A percentile compares a stretch with the other conserved stretches of the same genome.
These are phyloP conservation scores for Drosophila ananassae DNA, from an alignment of 1,140 invertebrate species.

Conservation along the genomic window DNA sequence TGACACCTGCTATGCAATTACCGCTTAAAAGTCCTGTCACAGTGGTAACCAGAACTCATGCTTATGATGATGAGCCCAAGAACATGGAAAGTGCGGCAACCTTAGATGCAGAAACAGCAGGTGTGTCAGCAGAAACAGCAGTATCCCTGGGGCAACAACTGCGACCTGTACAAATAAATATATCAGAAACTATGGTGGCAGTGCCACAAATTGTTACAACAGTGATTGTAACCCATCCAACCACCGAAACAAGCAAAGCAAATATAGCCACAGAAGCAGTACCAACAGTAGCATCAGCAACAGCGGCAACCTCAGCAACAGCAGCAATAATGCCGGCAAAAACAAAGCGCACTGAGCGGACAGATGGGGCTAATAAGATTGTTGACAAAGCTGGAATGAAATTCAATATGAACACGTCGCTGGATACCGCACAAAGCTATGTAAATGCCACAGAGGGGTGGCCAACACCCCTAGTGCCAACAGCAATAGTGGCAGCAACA, in stretches of 20 bases:
- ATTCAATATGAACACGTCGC: constrained; percentile 34
- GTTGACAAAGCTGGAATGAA: constrained; percentile 28
- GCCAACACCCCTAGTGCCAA: constrained; percentile 13
- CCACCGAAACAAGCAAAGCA: constrained; percentile 12
- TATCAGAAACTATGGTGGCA: constrained; percentile 8
- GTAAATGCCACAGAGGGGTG: constrained; percentile 28
- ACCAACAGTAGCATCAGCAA: background rate
- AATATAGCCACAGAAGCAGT: constrained; percentile 20
- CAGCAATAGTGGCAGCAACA: background rate
- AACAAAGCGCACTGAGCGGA: constrained; percentile 45
- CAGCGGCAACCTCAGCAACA: constrained; percentile 4
- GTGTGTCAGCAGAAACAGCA: constrained; percentile 6
- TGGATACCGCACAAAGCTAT: constrained; percentile 33
- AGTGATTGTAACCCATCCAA: constrained; percentile 22
- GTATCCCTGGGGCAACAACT: constrained; percentile 13
- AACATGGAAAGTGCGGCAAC: constrained; percentile 2
- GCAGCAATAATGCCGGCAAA: constrained; percentile 47
- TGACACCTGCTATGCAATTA: constrained; percentile 44
- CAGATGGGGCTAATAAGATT: constrained; percentile 34
- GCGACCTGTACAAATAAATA: constrained; percentile 14
- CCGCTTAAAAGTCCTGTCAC: constrained; percentile 11
- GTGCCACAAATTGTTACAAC: constrained; percentile 14
- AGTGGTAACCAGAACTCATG: constrained; percentile 14
- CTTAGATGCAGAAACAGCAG: constrained; percentile 27
- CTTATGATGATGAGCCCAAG: background rate